Percentiles rank a stretch among this genome's conserved stretches.
Evolutionary conservation across 2,113 vertebrate genomes (phyloP).

Genomic region (Atlantisia rogersi): DNA sequence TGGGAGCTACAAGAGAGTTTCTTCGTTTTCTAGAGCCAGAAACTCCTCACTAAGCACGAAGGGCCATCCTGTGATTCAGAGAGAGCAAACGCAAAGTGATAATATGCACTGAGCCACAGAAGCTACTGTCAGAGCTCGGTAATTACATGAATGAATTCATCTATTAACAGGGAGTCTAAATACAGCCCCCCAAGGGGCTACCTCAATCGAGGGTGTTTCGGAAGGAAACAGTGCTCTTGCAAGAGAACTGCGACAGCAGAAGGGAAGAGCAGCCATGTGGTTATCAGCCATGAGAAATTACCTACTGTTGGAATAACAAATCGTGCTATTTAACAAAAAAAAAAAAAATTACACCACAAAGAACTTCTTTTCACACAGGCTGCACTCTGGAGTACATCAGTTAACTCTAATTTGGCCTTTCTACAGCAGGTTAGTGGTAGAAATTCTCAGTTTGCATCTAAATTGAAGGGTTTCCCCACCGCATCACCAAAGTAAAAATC

Average conservation of each 20-base stretch:
- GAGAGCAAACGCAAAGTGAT: background rate
- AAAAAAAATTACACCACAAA: background rate
- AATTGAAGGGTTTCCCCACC: background rate
- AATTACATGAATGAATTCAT: conserved; percentile 29
- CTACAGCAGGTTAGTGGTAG: background rate
- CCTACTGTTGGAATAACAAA: background rate
- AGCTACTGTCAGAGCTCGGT: background rate
- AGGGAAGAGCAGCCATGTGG: background rate
- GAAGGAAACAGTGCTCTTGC: background rate
- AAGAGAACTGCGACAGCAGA: background rate
- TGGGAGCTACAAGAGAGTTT: background rate
- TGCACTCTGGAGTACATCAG: background rate
- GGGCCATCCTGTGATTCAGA: background rate
- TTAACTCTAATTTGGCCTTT: background rate
- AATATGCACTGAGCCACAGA: background rate
- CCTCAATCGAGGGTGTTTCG: background rate
- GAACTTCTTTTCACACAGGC: background rate
- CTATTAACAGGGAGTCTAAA: conserved; percentile 45
- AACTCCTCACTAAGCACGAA: background rate
- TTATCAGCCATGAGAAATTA: conserved; percentile 13
- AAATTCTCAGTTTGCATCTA: background rate
- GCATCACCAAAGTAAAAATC: background rate
- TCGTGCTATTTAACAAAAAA: background rate
- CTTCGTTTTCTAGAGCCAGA: background rate
- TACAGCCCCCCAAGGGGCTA: conserved; percentile 36